phyloP scores from a whole-genome alignment of 1,140 invertebrate species.

The Panonychus citri region DNA sequence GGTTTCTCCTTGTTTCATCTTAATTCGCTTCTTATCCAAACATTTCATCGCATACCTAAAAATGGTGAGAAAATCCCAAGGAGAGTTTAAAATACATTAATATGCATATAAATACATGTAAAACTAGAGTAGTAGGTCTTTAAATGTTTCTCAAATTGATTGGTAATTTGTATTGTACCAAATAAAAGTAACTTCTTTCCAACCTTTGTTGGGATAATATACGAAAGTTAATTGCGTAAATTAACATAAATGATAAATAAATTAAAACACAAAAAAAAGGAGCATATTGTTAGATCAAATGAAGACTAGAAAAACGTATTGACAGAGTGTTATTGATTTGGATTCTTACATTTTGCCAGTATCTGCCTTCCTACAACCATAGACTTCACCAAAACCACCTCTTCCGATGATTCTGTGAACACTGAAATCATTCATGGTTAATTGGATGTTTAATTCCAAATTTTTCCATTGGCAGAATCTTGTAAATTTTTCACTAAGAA shows the following conservation, averaged over 20 bases:
- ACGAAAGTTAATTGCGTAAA: too few relatives aligned
- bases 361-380: constrained; percentile 96
- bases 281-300: too few relatives aligned
- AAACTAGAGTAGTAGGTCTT: neutral
- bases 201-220: too few relatives aligned
- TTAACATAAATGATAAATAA: too few relatives aligned
- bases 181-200: neutral
- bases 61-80: neutral
- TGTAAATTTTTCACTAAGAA: constrained; percentile 81
- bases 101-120: too few relatives aligned
- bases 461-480: constrained; percentile 99
- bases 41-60: constrained; percentile 91
- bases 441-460: constrained; percentile 95
- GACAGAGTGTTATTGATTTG: constrained; percentile 8
- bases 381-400: constrained; percentile 97
- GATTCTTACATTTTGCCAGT: constrained; percentile 84
- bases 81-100: too few relatives aligned
- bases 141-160: too few relatives aligned
- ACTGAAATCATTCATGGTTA: constrained; percentile 99
- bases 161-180: neutral
- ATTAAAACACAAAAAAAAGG: too few relatives aligned
- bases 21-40: constrained; percentile 97
- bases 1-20: constrained; percentile 99
- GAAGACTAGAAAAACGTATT: neutral
- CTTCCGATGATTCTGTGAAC: constrained; percentile 98